phyloP scores from a whole-genome alignment of 2,888 invertebrate species.

The Baronia brevicornis region DNA sequence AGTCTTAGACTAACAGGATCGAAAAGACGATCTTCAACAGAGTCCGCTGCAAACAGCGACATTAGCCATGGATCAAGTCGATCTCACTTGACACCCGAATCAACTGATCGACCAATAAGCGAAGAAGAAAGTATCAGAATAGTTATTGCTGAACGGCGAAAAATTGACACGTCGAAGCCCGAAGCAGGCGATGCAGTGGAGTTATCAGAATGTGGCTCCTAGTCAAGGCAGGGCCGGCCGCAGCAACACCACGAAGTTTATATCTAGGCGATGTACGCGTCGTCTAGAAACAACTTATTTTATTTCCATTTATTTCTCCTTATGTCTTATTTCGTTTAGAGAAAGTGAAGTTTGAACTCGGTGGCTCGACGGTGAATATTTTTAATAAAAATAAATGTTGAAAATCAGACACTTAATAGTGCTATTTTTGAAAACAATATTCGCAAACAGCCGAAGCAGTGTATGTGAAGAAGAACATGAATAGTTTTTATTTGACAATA shows the following conservation, averaged over 20 bases:
- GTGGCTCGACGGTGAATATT: constrained; percentile 46
- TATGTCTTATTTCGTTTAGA: constrained; percentile 37
- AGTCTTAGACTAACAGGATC: constrained; percentile 38
- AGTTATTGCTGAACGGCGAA: constrained; percentile 77
- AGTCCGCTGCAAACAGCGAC: constrained; percentile 44
- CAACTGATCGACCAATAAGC: constrained; percentile 40
- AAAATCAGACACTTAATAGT: constrained; percentile 1
- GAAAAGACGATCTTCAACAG: constrained; percentile 48
- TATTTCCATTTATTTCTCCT: constrained; percentile 28
- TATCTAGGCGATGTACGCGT: constrained; percentile 45
- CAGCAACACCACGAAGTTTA: constrained; percentile 69
- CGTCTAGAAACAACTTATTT: constrained; percentile 19
- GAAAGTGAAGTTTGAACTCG: constrained; percentile 56
- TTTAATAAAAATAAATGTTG: constrained; percentile 29
- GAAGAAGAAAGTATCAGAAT: constrained; percentile 75
- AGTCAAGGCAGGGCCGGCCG: constrained; percentile 73
- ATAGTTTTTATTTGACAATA: too few species aligned
- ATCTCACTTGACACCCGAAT: constrained; percentile 37
- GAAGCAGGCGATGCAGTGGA: constrained; percentile 56
- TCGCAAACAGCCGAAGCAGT: too few species aligned
- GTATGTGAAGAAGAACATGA: constrained; percentile 41
- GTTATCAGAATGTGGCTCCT: constrained; percentile 62
- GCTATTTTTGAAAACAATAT: too few species aligned
- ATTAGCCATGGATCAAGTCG: constrained; percentile 34
- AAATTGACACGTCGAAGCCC: constrained; percentile 65